phyloP scores from a whole-genome alignment of 2,888 invertebrate species.

The Ophion slaviceki region DNA sequence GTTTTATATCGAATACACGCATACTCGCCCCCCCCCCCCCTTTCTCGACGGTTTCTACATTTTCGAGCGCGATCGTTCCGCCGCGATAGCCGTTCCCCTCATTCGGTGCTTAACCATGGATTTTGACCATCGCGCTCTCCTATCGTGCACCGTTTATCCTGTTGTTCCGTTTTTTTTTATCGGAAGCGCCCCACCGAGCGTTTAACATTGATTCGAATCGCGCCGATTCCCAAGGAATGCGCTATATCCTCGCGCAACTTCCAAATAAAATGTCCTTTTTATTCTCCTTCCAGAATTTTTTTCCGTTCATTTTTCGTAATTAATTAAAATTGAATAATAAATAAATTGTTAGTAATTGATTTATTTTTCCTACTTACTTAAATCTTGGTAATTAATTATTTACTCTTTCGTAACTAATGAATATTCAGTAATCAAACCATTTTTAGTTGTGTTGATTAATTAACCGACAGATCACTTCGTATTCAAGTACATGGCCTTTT shows the following conservation, averaged over 20 bases:
- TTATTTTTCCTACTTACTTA: too few species aligned
- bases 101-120: constrained; percentile 54
- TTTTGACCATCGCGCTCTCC: constrained; percentile 38
- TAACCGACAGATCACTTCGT: too few species aligned
- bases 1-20: too few species aligned
- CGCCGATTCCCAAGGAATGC: constrained; percentile 32
- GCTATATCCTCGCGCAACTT: not conserved
- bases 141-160: constrained; percentile 26
- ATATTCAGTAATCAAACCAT: too few species aligned
- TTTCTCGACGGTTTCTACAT: constrained; percentile 42
- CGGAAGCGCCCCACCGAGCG: constrained; percentile 28
- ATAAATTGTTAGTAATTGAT: too few species aligned
- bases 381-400: too few species aligned
- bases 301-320: not conserved
- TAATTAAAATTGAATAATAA: too few species aligned
- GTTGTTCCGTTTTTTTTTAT: constrained; percentile 26
- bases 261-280: too few species aligned
- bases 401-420: too few species aligned
- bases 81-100: constrained; percentile 45
- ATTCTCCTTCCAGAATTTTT: not conserved
- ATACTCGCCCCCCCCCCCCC: not conserved
- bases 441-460: too few species aligned
- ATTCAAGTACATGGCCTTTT: too few species aligned
- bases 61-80: constrained; percentile 58
- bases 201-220: constrained; percentile 41